Evolutionary conservation across 2,113 vertebrate species (phyloP), one percentile per base, ranked within the genome.

Genomic region (Calcarius ornatus): DNA sequence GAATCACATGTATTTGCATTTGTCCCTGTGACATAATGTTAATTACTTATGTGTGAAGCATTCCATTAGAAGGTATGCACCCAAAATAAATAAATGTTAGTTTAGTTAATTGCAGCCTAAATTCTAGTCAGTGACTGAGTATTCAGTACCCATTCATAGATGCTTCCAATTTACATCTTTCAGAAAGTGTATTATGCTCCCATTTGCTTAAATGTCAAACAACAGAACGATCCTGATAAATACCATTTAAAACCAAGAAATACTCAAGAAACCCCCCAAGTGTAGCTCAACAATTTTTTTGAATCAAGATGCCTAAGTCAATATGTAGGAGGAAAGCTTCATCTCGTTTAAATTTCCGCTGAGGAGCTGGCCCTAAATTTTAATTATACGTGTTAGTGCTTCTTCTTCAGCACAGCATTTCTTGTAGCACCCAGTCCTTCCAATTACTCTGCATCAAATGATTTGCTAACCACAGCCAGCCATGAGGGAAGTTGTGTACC

Each of bases 151-250:
- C 68, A 90, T 90, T 93, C 68, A 81, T 53, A 85, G 71, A 85
- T 38, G n/a, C 8, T 91, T 45, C 59, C 57, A 71, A 89, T 88
- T 92, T 93, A 57, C 16, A 59, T 87, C 61, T 79, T 92, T 95
- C n/a, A 66, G 72, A 89, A 93, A 89, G 35, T 0, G 0, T 56
- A 4, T 59, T 90, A 69, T 2, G 3, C 23, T 81, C 68, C 87
- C 71, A 75, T 96, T 93, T 97, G 68, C 82, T 93, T 92, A 93
- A 95, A 96, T 95, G 81, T 81, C 93, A 92, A 95, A 76, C 11
- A 15, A 92, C 53, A 91, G 83, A 86, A 76, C 65, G 51, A 65
- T 71, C 73, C 64, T 64, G 51, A 94, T 51, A 94, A 96, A 92
- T 68, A 80, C 50, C 37, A 81, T 64, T 80, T 78, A n/a, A 79